phyloP scores from a whole-genome alignment of 2,888 invertebrate species.

The Strigamia maritima region DNA sequence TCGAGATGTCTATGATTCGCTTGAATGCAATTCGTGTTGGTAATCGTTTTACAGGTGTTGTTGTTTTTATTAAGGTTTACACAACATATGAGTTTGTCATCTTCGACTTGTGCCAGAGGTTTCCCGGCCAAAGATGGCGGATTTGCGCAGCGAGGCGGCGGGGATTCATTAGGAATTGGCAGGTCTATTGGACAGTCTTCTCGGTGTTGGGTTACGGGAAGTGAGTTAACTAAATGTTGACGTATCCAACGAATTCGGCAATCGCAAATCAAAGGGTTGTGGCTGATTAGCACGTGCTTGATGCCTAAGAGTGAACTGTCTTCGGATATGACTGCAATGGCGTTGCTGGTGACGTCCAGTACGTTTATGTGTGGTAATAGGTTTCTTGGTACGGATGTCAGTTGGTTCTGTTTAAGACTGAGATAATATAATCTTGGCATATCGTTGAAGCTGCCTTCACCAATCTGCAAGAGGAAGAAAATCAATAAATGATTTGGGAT shows the following conservation, averaged over 20 bases:
- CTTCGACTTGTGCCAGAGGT: background rate
- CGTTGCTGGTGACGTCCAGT: background rate
- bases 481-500: background rate
- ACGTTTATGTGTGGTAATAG: background rate
- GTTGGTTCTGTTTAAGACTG: background rate
- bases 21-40: background rate
- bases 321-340: background rate
- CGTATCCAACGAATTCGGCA: constrained; percentile 23
- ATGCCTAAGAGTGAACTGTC: background rate
- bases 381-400: background rate
- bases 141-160: background rate
- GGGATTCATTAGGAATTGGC: background rate
- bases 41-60: background rate
- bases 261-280: constrained; percentile 36
- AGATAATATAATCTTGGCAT: background rate
- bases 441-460: background rate
- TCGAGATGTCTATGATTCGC: background rate
- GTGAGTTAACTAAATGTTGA: background rate
- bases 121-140: constrained; percentile 9
- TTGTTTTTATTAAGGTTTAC: background rate
- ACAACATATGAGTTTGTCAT: background rate
- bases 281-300: background rate
- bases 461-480: background rate
- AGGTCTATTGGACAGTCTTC: background rate
- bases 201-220: background rate